A percentile compares a stretch with the other conserved stretches of the same genome.
These are phyloP conservation scores for Cochlearius cochlearius DNA, from an alignment of 2,113 vertebrate genomes.

Conservation along the genomic window DNA sequence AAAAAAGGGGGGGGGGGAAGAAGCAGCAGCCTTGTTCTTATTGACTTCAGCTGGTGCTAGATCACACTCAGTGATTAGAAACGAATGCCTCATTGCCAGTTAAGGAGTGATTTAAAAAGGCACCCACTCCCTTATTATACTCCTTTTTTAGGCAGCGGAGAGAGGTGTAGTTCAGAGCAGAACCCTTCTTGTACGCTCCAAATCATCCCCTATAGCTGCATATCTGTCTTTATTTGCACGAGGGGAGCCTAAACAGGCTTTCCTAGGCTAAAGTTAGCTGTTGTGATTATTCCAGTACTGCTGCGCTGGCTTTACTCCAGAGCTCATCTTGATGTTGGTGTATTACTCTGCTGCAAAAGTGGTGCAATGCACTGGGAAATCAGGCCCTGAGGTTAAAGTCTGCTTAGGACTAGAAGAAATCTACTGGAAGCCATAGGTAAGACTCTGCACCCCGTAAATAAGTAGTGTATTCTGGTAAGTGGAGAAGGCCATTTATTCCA, in stretches of 20 bases:
- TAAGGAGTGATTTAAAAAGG: neutral
- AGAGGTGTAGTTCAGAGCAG: neutral
- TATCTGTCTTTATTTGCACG: neutral
- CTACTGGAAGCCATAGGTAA: neutral
- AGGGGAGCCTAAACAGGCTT: neutral
- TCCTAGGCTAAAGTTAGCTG: neutral
- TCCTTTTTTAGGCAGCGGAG: neutral
- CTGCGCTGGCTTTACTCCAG: neutral
- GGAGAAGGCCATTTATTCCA: neutral
- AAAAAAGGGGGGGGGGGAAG: too few relatives aligned
- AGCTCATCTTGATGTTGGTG: neutral
- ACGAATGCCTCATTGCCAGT: neutral
- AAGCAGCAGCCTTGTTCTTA: neutral
- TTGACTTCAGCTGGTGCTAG: neutral
- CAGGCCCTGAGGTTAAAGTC: neutral
- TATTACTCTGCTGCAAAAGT: neutral
- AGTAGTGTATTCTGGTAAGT: neutral
- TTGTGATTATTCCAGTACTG: neutral
- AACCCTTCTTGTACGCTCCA: neutral
- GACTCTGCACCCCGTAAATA: neutral
- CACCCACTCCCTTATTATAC: fast-evolving
- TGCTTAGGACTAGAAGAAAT: neutral
- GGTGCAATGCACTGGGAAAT: neutral
- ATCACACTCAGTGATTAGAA: neutral
- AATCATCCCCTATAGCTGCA: neutral